These are phyloP conservation scores for Sapayoa aenigma DNA, from an alignment of 2,113 vertebrate genomes.

Conservation along the genomic window DNA sequence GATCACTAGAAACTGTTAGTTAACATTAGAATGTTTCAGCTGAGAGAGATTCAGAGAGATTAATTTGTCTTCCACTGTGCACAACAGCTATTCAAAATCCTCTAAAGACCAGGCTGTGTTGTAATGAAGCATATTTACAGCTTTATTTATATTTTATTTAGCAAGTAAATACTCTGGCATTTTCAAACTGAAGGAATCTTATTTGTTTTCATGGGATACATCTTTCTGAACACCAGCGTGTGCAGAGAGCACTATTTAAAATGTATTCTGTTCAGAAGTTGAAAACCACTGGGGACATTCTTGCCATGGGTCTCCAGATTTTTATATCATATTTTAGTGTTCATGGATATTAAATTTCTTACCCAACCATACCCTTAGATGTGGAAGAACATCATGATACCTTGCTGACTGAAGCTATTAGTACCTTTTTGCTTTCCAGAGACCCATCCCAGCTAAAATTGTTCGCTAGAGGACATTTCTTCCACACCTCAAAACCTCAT, in stretches of 20 bases:
- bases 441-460: not conserved
- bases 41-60: constrained; percentile 58
- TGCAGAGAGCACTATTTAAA: not conserved
- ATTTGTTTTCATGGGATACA: constrained; percentile 14
- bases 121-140: constrained; percentile 67
- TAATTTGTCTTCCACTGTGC: constrained; percentile 59
- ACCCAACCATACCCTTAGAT: not conserved
- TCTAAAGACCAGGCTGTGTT: constrained; percentile 38
- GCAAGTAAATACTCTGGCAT: constrained; percentile 38
- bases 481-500: constrained; percentile 10
- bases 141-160: constrained; percentile 52
- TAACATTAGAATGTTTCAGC: constrained; percentile 70
- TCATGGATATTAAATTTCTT: constrained; percentile 6
- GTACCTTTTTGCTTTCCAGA: not conserved
- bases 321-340: not conserved
- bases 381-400: not conserved
- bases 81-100: constrained; percentile 55
- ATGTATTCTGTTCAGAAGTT: not conserved
- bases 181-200: constrained; percentile 21
- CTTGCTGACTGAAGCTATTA: constrained; percentile 14
- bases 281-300: not conserved
- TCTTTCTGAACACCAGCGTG: not conserved
- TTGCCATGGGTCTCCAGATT: not conserved
- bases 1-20: constrained; percentile 57
- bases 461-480: not conserved